Base-by-base conservation (phyloP, 2,797 vertebrate genomes). In the Chrosomus eos region DNA sequence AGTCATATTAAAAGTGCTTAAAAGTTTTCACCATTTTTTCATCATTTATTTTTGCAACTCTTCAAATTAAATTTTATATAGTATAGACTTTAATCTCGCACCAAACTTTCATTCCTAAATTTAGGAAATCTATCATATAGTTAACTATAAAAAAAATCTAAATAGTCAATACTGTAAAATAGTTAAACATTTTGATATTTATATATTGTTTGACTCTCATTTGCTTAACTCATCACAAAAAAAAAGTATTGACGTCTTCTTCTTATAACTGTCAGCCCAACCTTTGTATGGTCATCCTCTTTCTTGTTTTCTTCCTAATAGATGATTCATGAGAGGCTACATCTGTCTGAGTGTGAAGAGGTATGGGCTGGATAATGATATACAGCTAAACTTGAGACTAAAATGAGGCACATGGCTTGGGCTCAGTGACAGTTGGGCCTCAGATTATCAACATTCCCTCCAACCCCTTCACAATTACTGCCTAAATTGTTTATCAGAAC, bases 401-500 rank as follows among this genome's bases (percentile, higher is more conserved):
- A 62, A 82, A 62, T 72, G 13, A 71, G 9, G 26, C 13, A 18
- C 11, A 60, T 11, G 26, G 36, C 2, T 31, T 16, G 36, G 18
- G 36, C 11, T 40, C 19, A 1, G 53, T 23, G 31, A 74, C 81
- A 82, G 55, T 48, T 51, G 28, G 43, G 51, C 21, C 28, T 48
- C 68, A 62, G 40, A 62, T 51, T 33, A 62, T 64, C 18, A 19
- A 33, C 40, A 53, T 62, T 75, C 43, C 45, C 26, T 51, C 14
- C 71, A 74, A 82, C 18, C 13, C 68, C 55, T 18, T 60, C 23
- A 55, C n/a, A 55, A 70, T 58, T 43, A 31, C 68, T 23, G 13
- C 10, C 60, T 68, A 23, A 83, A 83, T 40, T 66, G 76, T 55
- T 83, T 40, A 83, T 60, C 48, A 68, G 33, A 75, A 75, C 19